phyloP scores from a whole-genome alignment of 2,888 invertebrate species.

The Liposcelis brunnea region DNA sequence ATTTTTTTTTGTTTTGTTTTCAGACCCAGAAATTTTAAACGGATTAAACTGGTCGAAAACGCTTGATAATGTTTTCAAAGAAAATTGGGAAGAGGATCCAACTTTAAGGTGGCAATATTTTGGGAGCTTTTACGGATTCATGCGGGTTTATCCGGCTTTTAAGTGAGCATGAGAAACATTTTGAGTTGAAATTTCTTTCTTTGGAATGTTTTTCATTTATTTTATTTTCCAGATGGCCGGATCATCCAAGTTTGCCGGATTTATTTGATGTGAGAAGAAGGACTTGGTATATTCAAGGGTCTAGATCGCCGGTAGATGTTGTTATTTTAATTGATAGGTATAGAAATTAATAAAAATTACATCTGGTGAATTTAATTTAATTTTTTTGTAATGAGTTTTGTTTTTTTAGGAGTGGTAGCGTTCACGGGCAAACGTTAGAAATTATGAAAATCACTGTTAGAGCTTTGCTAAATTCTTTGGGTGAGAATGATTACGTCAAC shows the following conservation, averaged over 20 bases:
- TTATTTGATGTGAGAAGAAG: conserved; percentile 28
- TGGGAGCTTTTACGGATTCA: conserved; percentile 28
- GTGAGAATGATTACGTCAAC: conserved; percentile 32
- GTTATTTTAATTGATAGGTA: conserved; percentile 31
- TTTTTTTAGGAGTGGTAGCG: conserved; percentile 28
- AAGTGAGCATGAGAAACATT: conserved; percentile 13
- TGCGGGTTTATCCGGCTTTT: conserved; percentile 28
- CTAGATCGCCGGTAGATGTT: conserved; percentile 32
- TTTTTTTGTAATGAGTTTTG: too few species aligned
- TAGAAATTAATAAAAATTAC: not conserved
- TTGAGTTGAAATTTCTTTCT: too few species aligned
- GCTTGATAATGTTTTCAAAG: conserved; percentile 25
- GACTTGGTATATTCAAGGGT: conserved; percentile 30
- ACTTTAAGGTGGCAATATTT: conserved; percentile 32
- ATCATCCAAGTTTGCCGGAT: conserved; percentile 20
- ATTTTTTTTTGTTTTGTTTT: conserved; percentile 11
- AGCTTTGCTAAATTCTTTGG: conserved; percentile 29
- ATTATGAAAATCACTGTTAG: conserved; percentile 31
- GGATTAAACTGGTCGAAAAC: conserved; percentile 27
- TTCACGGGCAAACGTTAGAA: conserved; percentile 30
- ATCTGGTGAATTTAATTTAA: not conserved
- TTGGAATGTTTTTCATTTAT: not conserved
- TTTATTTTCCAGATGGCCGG: conserved; percentile 18
- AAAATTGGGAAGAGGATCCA: conserved; percentile 24
- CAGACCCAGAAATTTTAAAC: conserved; percentile 30